Evolutionary conservation across 2,113 vertebrate species (phyloP).

Genomic region (Dasyornis broadbenti): DNA sequence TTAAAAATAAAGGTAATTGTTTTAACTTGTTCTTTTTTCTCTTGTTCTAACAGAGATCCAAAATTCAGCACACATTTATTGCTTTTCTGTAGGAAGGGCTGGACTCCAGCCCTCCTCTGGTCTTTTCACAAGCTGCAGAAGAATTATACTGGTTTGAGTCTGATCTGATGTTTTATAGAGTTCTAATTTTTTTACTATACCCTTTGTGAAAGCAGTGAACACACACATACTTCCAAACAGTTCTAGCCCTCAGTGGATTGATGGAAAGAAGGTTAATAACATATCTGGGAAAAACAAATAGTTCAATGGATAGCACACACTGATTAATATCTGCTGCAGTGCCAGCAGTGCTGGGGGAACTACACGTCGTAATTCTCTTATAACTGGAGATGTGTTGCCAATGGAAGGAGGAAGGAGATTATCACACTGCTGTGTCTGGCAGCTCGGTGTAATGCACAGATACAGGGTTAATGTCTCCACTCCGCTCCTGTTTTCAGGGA

Average conservation of each 20-base stretch:
- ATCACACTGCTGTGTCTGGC: not conserved
- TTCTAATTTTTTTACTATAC: slow-evolving; percentile 10
- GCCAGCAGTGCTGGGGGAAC: not conserved
- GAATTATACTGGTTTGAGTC: not conserved
- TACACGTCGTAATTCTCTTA: not conserved
- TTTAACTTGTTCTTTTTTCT: not conserved
- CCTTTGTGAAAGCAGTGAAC: not conserved
- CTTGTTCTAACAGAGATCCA: not conserved
- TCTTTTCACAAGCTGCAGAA: not conserved
- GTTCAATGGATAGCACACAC: not conserved
- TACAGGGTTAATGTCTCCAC: not conserved
- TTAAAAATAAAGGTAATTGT: not conserved
- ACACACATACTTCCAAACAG: not conserved
- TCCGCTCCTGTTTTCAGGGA: not conserved
- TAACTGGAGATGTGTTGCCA: not conserved
- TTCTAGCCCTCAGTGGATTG: not conserved
- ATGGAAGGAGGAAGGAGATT: not conserved
- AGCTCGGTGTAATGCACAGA: not conserved
- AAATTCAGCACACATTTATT: not conserved
- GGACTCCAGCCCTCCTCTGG: not conserved
- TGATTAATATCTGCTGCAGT: slow-evolving; percentile 17
- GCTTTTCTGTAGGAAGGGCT: not conserved
- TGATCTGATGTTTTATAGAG: not conserved
- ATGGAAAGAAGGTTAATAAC: slow-evolving; percentile 49
- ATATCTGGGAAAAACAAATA: slow-evolving; percentile 38